phyloP scores from a whole-genome alignment of 2,888 invertebrate genomes.

The Diplazon laetatorius region DNA sequence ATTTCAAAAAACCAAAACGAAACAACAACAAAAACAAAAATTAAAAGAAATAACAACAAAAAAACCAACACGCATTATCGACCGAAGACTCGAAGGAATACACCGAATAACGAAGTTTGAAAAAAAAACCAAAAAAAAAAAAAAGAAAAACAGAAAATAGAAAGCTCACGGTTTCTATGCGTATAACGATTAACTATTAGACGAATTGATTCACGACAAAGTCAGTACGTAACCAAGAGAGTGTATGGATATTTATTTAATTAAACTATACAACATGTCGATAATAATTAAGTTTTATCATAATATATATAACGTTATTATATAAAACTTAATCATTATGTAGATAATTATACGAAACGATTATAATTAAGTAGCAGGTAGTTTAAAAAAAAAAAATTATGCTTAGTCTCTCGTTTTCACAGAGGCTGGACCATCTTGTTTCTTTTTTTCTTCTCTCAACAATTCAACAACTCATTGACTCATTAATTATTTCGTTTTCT shows the following conservation, averaged over 20 bases:
- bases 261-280: conserved; percentile 73
- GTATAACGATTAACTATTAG: conserved; percentile 62
- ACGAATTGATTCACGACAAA: conserved; percentile 53
- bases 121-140: conserved; percentile 40
- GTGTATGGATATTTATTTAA: conserved; percentile 77
- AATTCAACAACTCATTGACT: background rate
- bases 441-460: background rate
- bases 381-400: conserved; percentile 70
- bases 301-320: conserved; percentile 52
- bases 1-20: conserved; percentile 16
- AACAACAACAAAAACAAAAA: too few species aligned
- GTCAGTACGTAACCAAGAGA: conserved; percentile 68
- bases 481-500: background rate
- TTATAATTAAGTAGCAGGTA: conserved; percentile 77
- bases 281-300: conserved; percentile 60
- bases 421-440: conserved; percentile 65
- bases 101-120: conserved; percentile 65
- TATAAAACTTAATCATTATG: conserved; percentile 70
- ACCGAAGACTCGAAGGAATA: conserved; percentile 69
- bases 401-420: conserved; percentile 76
- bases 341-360: conserved; percentile 72
- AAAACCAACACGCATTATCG: conserved; percentile 67
- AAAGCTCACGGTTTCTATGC: conserved; percentile 32
- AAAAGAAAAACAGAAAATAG: conserved; percentile 34
- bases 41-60: too few species aligned